Evolutionary conservation across 2,888 invertebrate species (phyloP).

Genomic region (Spilosoma lubricipeda): DNA sequence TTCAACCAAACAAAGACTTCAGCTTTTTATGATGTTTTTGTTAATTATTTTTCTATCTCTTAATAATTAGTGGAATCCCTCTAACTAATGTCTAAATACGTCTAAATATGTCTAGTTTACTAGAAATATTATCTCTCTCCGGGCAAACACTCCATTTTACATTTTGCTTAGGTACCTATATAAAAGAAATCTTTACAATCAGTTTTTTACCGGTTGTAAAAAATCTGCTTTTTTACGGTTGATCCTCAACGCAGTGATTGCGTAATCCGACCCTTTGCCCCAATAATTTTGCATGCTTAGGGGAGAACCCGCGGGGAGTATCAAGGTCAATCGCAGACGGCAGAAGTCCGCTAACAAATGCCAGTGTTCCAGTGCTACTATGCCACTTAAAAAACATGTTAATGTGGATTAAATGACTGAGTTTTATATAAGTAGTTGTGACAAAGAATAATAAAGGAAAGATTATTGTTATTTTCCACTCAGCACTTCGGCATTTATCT

Average conservation of each 20-base stretch:
- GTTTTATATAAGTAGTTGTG: not conserved
- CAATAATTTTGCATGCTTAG: conserved; percentile 36
- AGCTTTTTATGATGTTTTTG: too few species aligned
- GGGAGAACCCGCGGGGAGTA: conserved; percentile 54
- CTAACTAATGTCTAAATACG: too few species aligned
- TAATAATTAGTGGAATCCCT: not conserved
- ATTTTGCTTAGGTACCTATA: not conserved
- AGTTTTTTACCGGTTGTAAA: not conserved
- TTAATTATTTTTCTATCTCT: too few species aligned
- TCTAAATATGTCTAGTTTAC: too few species aligned
- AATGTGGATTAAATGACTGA: not conserved
- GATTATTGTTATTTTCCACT: not conserved
- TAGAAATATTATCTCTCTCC: too few species aligned
- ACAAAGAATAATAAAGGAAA: not conserved
- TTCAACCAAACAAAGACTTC: too few species aligned
- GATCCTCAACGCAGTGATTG: conserved; percentile 29
- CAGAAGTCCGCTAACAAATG: not conserved
- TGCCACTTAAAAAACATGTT: not conserved
- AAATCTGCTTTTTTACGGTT: conserved; percentile 7
- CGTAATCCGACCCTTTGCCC: conserved; percentile 35
- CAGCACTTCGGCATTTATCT: too few species aligned
- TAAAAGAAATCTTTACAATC: conserved; percentile 5
- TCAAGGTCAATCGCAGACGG: conserved; percentile 64
- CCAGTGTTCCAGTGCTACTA: not conserved
- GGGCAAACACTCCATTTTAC: not conserved